Evolutionary conservation across 64 coral and sea anemone genomes (phyloP), one percentile per base, ranked within the genome.

Genomic region (Stichodactyla mertensii): DNA sequence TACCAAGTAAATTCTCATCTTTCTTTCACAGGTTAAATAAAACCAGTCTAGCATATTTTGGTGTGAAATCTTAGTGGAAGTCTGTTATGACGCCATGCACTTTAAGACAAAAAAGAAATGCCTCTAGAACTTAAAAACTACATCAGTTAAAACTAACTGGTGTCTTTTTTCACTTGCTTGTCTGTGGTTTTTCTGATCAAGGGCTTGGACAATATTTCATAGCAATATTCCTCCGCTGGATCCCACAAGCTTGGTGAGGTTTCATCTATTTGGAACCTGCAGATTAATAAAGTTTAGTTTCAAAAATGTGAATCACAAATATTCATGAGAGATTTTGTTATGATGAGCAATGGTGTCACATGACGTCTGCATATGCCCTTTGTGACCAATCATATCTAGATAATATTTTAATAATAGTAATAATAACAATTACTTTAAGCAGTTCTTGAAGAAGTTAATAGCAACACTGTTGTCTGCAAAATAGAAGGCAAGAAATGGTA

Each of bases 391-490:
- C 36, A 45, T 45, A 45, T 45, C 36, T 2, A 45, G 36, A 45
- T 45, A 45, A 45, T 45, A 45, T n/a, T n/a, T n/a, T 45, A 45
- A 45, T 45, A 45, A 45, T 45, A 4, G 36, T 45, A 45, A 45
- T 45, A 45, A 45, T 45, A 45, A 45, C 36, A 45, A 45, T 89
- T 92, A 98, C 95, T 92, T 93, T 83, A 98, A 87, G 8, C 85
- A 87, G 9, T 93, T 88, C 20, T n/a, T 89, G 70, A 98, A 98
- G 80, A 98, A 98, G 54, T 94, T 91, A 22, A 81, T 80, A n/a
- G 92, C 95, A 86, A 91, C 82, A 54, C 54, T 87, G 82, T 98
- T 98, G 20, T 94, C 95, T 98, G 55, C 16, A 93, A 88, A 16
- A 6, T 64, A 4, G 36, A 45, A 45, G 36, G 36, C 36, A 45